Evolutionary conservation across 92 coral and sea anemone genomes (phyloP).

Genomic region (Epizoanthus scotinus): DNA sequence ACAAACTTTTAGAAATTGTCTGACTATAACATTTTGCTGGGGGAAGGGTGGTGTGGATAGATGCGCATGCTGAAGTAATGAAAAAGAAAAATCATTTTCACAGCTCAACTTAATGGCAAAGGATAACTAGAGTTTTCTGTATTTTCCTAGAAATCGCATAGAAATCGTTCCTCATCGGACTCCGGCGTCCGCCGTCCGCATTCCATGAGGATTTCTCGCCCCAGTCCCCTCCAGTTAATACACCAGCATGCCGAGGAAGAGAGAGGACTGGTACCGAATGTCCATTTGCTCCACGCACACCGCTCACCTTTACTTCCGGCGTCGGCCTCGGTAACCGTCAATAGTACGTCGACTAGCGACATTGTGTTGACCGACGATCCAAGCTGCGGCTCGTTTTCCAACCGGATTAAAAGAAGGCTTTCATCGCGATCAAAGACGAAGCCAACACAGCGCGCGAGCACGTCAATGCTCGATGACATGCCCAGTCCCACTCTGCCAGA

Average conservation of each 20-base stretch:
- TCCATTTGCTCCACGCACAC: slow-evolving; percentile 43
- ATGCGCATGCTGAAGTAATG: no score
- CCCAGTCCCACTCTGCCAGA: background rate
- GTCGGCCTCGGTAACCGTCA: slow-evolving; percentile 1
- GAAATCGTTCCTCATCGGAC: slow-evolving; percentile 52
- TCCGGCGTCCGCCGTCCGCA: slow-evolving; percentile 47
- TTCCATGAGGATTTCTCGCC: slow-evolving; percentile 41
- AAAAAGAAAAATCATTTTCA: no score
- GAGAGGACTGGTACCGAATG: slow-evolving; percentile 42
- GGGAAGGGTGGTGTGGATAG: no score
- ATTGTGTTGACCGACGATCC: slow-evolving; percentile 39
- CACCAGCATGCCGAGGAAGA: slow-evolving; percentile 54
- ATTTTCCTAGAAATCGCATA: slow-evolving; percentile 44
- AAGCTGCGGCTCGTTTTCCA: slow-evolving; percentile 60
- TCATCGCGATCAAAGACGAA: slow-evolving; percentile 56
- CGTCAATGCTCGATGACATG: slow-evolving; percentile 52
- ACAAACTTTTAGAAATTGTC: background rate
- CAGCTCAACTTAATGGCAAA: no score
- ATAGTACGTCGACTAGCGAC: background rate
- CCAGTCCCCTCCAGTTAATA: slow-evolving; percentile 55
- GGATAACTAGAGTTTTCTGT: background rate
- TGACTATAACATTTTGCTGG: no score
- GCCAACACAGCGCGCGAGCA: slow-evolving; percentile 71
- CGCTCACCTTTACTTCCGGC: slow-evolving; percentile 47
- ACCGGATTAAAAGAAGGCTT: slow-evolving; percentile 74